Evolutionary conservation across 2,797 vertebrate species (phyloP), one percentile per base, ranked within the genome.

Genomic region (Melopsittacus undulatus): DNA sequence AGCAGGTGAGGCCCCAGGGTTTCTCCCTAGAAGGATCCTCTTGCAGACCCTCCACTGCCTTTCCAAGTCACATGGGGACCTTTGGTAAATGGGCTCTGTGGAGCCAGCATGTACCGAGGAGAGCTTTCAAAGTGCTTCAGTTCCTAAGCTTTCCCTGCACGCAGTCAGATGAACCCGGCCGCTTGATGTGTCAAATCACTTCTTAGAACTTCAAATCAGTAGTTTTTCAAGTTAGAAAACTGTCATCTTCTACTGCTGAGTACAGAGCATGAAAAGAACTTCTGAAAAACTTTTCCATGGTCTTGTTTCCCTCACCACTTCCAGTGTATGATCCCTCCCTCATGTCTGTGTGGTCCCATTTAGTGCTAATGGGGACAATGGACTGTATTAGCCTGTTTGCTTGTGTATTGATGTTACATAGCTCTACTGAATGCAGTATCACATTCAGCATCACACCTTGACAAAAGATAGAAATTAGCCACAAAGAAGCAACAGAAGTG

Each of bases 281-380:
- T 69, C 0, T n/a, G 13, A 49, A 80, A 68, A 89, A n/a, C 29
- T 75, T 73, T 21, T 40, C 32, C 38, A 3, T 40, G 56, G 30
- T 13, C 32, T 57, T 23, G 15, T 64, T 76, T 59, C 19, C 40
- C 48, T 66, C 52, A 26, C 42, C n/a, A 20, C 4, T 49, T 68
- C 20, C 57, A 34, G 21, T 22, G 34, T 21, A 2, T 10, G 14
- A 30, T 42, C 66, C 24, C 42, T 46, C 61, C 38, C 87, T 36
- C 5, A 23, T 18, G 20, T 5, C 4, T 4, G 10, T n/a, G 29
- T 57, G 42, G n/a, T 34, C 64, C 26, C 32, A 34, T 13, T 80
- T 67, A 68, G n/a, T 26, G 48, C 62, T 75, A 49, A 52, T 0
- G 1, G 56, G 29, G 14, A 45, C 27, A 38, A 52, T 0, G 17